Base-by-base conservation (phyloP, 2,113 vertebrate species). In the Lota lota region DNA sequence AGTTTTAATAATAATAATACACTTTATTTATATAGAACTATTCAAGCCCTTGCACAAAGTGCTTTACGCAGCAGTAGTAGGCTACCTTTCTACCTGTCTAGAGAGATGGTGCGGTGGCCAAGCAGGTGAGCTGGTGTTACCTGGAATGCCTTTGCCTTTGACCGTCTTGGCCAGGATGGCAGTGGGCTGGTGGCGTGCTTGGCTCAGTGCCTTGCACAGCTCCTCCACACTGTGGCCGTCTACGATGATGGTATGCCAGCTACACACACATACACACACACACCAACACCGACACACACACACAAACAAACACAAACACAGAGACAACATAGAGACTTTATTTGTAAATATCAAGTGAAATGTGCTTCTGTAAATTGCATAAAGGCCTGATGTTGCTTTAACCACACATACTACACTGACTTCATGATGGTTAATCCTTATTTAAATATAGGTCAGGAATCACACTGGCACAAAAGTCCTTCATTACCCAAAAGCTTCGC, bases 211-310 rank as follows among this genome's bases (percentile, higher is more conserved):
- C 85, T 98, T 97, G 88, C 97, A 99, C 64, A 99, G 90, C 78
- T 99, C 96, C 67, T 99, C 97, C 86, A 99, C 94, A 0, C 96
- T 98, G 91, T 99, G 97, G 19, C 97, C 97, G 14, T 98, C 96
- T 59, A 98, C 95, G 0, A 98, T 91, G 77, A 97, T 90, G 33
- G 94, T 83, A 10, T 96, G 93, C 97, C 97, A 98, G 24, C 97
- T 98, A 82, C 47, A 78, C 28, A 19, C 17, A 5, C 50, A 57
- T 19, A 63, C 16, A 53, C 59, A 56, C 51, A 21, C 70, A 66
- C 22, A n/a, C 53, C 10, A 7, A 61, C 33, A 20, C 12, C 20
- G n/a, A 68, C 33, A 61, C 1, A 68, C 1, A 28, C 24, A 3
- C 3, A 28, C 24, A 28, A 4, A 5, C 24, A 28, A 3, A 5